Evolutionary conservation across 2,113 vertebrate species (phyloP).

Genomic region (Spea bombifrons): DNA sequence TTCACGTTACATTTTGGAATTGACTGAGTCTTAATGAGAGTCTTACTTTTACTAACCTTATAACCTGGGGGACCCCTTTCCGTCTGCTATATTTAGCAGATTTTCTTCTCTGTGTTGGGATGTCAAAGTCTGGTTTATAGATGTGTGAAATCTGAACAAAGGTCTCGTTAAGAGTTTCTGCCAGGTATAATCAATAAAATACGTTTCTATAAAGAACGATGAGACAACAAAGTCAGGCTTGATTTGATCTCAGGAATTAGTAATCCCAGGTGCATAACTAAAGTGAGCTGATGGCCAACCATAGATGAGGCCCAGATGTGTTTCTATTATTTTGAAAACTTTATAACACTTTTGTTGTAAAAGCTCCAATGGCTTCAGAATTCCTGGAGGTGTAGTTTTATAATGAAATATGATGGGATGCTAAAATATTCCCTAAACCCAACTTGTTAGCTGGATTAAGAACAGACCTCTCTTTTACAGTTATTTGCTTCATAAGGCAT

Average conservation of each 20-base stretch:
- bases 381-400: constrained; percentile 41
- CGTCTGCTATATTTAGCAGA: constrained; percentile 21
- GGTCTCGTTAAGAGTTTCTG: constrained; percentile 33
- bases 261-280: constrained; percentile 38
- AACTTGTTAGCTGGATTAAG: constrained; percentile 39
- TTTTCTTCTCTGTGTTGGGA: constrained; percentile 1
- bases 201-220: constrained; percentile 33
- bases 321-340: constrained; percentile 42
- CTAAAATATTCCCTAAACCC: constrained; percentile 35
- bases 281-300: constrained; percentile 28
- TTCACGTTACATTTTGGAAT: constrained; percentile 6
- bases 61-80: constrained; percentile 26
- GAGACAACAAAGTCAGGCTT: constrained; percentile 44
- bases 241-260: constrained; percentile 42
- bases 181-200: constrained; percentile 47
- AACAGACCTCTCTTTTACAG: constrained; percentile 42
- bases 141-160: constrained; percentile 41
- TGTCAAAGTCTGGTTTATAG: constrained; percentile 38
- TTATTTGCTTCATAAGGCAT: constrained; percentile 43
- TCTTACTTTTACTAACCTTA: constrained; percentile 9
- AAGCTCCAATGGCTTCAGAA: constrained; percentile 36
- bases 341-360: constrained; percentile 46
- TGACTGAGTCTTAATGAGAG: neutral
- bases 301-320: constrained; percentile 44
- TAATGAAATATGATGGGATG: constrained; percentile 37